Base-by-base conservation (phyloP, 2,797 vertebrate species). In the Phoeniculus purpureus region DNA sequence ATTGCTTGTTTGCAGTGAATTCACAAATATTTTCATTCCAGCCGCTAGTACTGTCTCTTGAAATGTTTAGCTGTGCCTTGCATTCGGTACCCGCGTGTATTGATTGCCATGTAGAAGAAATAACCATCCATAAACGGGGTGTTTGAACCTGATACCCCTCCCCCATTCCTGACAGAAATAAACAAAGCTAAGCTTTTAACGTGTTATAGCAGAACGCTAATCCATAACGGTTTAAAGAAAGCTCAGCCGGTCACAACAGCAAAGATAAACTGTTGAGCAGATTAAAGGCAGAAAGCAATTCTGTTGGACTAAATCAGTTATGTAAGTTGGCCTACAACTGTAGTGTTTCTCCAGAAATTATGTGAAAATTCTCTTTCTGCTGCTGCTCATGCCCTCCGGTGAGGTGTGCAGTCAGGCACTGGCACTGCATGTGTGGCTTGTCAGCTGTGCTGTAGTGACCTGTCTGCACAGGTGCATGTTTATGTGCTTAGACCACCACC, bases 181-280 rank as follows among this genome's bases (percentile, higher is more conserved):
- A 96, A 92, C 82, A 81, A 84, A 82, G 95, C 87, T 93, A 75
- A 96, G 95, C 92, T 93, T 94, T 87, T 83, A 95, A 91, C 61
- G 0, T 94, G 94, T 93, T 95, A 83, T 54, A 76, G 88, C 88
- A 94, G 81, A 81, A 93, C 7, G 29, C 91, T 97, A 96, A 97
- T 97, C 95, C 82, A 68, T 88, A 76, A 92, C 1, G 90, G 87
- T 96, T 96, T 96, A 95, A 92, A 89, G 82, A 92, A 83, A 92
- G 89, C 91, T 95, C 89, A 89, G 34, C 70, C 3, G 66, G 85
- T 91, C 93, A 91, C 45, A 47, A 29, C 91, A 88, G 92, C 93
- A 87, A 58, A 96, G 95, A 97, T 96, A 95, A 95, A 96, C 91
- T 83, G 92, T 60, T 96, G 95, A 96, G 96, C 91, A 95, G 97